Percentiles rank a stretch among this genome's conserved stretches.
Evolutionary conservation across 2,113 vertebrate genomes (phyloP).

Genomic region (Eclectus roratus): DNA sequence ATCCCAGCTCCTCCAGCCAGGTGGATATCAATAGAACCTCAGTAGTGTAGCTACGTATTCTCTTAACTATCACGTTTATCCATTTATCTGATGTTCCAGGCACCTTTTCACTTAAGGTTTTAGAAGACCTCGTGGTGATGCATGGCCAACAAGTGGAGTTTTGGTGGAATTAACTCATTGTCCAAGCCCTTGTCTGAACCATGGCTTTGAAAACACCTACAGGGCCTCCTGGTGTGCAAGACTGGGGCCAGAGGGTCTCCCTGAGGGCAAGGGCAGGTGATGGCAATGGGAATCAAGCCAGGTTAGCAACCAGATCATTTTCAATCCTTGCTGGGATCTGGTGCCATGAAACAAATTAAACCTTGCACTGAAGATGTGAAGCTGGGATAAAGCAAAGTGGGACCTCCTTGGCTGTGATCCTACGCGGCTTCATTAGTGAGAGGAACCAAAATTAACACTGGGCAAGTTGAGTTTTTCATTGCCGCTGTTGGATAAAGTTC

Average conservation of each 20-base stretch:
- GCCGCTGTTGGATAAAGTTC: neutral
- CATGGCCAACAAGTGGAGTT: neutral
- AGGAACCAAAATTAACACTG: neutral
- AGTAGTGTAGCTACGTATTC: accelerated
- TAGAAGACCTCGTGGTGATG: neutral
- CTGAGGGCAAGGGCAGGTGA: neutral
- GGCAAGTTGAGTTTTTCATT: neutral
- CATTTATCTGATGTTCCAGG: neutral
- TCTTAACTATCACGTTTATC: neutral
- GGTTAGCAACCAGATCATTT: neutral
- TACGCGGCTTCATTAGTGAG: neutral
- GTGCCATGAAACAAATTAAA: neutral
- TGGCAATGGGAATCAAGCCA: neutral
- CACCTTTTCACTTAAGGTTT: neutral
- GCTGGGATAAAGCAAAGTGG: neutral
- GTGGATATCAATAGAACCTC: neutral
- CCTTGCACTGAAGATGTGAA: neutral
- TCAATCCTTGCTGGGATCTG: neutral
- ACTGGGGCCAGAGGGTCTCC: neutral
- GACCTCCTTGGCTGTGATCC: neutral
- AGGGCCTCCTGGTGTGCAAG: neutral
- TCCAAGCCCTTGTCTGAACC: neutral
- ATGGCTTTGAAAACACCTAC: neutral
- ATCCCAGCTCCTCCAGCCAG: neutral
- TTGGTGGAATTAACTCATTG: neutral